Percentiles rank a stretch among this genome's conserved stretches.
Evolutionary conservation across 2,113 vertebrate species (phyloP).

Genomic region (Phylloscopus trochilus): DNA sequence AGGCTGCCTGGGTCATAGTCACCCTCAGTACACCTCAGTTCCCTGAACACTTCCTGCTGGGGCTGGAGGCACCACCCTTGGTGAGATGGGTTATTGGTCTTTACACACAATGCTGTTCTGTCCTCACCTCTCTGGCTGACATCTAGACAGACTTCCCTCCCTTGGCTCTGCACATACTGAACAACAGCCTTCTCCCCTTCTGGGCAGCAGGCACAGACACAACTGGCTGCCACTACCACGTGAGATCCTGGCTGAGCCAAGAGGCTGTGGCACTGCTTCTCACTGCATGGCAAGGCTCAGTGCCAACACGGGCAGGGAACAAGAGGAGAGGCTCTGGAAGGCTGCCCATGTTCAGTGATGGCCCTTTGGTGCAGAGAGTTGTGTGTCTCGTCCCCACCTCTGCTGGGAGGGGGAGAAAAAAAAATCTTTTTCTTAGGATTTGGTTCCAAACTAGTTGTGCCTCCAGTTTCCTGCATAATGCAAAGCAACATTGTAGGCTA

Average conservation of each 20-base stretch:
- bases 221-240: rapidly evolving
- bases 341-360: neutral
- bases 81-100: neutral
- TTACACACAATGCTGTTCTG: neutral
- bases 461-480: neutral
- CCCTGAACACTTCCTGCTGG: neutral
- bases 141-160: neutral
- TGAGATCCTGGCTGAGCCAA: neutral
- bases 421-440: neutral
- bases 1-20: neutral
- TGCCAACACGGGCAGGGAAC: neutral
- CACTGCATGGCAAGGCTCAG: rapidly evolving
- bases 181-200: neutral
- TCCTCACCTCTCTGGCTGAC: neutral
- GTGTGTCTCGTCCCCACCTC: neutral
- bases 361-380: rapidly evolving
- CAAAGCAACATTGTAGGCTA: neutral
- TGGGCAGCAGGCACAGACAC: neutral
- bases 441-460: neutral
- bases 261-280: neutral
- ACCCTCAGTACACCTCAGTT: neutral
- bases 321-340: neutral
- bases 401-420: neutral
- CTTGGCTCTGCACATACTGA: neutral
- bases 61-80: neutral